phyloP scores from a whole-genome alignment of 1,140 invertebrate genomes.

The Caenorhabditis remanei region DNA sequence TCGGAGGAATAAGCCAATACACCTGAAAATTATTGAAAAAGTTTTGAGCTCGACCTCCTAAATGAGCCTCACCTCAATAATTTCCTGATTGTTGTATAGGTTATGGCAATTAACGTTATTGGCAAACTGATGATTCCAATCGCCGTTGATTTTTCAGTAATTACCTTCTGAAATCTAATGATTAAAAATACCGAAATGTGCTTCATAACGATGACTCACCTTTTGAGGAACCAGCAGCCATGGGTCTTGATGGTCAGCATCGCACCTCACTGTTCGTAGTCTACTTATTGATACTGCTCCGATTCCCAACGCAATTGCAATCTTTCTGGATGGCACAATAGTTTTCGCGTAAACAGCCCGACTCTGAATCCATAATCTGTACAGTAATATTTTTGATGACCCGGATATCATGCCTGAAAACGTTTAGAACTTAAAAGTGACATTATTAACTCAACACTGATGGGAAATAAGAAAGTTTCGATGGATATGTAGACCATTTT shows the following conservation, averaged over 20 bases:
- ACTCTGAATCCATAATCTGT: slow-evolving; percentile 11
- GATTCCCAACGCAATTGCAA: slow-evolving; percentile 15
- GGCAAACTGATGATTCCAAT: not conserved
- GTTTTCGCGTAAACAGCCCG: not conserved
- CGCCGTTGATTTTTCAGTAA: slow-evolving; percentile 20
- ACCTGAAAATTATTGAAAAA: slow-evolving; percentile 52
- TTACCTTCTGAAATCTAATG: slow-evolving; percentile 24
- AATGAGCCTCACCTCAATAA: slow-evolving; percentile 37
- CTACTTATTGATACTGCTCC: slow-evolving; percentile 15
- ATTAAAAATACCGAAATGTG: not conserved
- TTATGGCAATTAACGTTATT: not conserved
- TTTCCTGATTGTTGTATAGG: slow-evolving; percentile 1
- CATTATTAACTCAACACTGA: not conserved
- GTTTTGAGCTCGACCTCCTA: not conserved
- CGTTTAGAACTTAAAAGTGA: not conserved
- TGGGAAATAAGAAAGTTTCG: not conserved
- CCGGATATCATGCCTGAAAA: not conserved
- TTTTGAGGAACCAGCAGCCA: slow-evolving; percentile 56
- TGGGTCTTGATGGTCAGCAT: slow-evolving; percentile 35
- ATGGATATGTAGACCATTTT: no score
- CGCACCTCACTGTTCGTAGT: slow-evolving; percentile 19
- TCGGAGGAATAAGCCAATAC: slow-evolving; percentile 55
- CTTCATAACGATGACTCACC: not conserved
- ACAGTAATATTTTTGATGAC: not conserved
- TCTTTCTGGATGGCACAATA: not conserved